These are phyloP conservation scores for Henicopernis longicauda DNA, from an alignment of 2,113 vertebrate species.

Conservation along the genomic window DNA sequence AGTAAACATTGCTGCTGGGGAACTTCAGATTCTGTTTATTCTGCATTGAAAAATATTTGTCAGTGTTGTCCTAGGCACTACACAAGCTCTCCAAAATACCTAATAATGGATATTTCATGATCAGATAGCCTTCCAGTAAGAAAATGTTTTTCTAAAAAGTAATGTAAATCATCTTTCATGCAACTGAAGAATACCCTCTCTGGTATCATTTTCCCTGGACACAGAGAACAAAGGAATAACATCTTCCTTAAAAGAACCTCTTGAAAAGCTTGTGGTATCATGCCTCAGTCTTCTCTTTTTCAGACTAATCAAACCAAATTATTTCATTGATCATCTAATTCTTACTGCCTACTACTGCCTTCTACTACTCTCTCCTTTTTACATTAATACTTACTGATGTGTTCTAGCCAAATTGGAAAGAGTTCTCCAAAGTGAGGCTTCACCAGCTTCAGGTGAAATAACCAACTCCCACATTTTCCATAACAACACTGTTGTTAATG, in stretches of 20 bases:
- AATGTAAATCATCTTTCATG: not conserved
- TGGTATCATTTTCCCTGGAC: not conserved
- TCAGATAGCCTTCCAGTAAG: not conserved
- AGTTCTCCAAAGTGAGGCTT: not conserved
- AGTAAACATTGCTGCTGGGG: not conserved
- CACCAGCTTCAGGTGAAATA: not conserved
- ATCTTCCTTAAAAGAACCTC: not conserved
- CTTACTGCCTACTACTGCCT: not conserved
- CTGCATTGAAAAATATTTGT: not conserved
- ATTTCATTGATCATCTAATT: not conserved
- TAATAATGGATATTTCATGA: not conserved
- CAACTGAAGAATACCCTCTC: not conserved
- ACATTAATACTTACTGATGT: not conserved
- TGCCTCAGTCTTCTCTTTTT: not conserved
- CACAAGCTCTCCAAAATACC: not conserved
- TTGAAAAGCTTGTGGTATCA: not conserved
- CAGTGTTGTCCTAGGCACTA: not conserved
- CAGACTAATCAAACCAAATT: not conserved
- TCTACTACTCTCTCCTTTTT: not conserved
- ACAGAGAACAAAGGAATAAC: not conserved
- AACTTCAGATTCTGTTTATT: not conserved
- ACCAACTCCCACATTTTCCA: not conserved
- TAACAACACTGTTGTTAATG: not conserved
- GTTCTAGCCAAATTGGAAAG: not conserved
- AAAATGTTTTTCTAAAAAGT: not conserved